Percentiles rank a stretch among this genome's conserved stretches.
phyloP scores from a whole-genome alignment of 2,888 invertebrate species.

The Schizotus pectinicornis region DNA sequence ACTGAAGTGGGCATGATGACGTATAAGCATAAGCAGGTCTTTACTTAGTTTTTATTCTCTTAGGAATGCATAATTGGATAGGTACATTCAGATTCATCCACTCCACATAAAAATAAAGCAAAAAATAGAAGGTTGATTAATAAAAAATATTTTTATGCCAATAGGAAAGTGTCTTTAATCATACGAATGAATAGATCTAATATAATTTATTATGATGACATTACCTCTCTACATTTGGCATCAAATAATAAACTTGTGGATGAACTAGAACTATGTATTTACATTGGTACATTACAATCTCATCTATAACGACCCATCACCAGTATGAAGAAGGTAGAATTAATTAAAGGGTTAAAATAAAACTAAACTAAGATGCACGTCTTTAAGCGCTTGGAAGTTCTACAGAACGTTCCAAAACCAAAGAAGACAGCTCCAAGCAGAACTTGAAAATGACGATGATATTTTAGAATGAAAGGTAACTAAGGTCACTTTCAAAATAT shows the following conservation, averaged over 20 bases:
- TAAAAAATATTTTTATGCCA: too few species aligned
- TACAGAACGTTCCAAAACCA: conserved; percentile 11
- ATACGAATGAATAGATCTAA: neutral
- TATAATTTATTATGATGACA: conserved; percentile 15
- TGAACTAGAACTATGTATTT: conserved; percentile 9
- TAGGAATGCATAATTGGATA: too few species aligned
- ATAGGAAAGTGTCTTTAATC: neutral
- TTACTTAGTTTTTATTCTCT: too few species aligned
- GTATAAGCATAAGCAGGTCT: too few species aligned
- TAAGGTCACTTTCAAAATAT: conserved; percentile 44
- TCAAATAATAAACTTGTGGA: conserved; percentile 15
- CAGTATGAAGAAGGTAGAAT: conserved; percentile 19
- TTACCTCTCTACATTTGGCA: conserved; percentile 25
- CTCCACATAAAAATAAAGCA: too few species aligned
- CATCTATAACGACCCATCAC: conserved; percentile 36
- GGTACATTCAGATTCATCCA: too few species aligned
- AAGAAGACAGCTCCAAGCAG: conserved; percentile 13
- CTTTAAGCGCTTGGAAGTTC: neutral
- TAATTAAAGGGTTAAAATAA: conserved; percentile 9
- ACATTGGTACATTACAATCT: conserved; percentile 22
- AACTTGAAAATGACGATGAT: conserved; percentile 26
- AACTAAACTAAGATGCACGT: conserved; percentile 4
- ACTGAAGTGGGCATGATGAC: too few species aligned
- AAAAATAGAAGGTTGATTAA: too few species aligned
- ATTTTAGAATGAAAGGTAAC: conserved; percentile 32